phyloP scores from a whole-genome alignment of 2,113 vertebrate genomes.

The Oplegnathus fasciatus region DNA sequence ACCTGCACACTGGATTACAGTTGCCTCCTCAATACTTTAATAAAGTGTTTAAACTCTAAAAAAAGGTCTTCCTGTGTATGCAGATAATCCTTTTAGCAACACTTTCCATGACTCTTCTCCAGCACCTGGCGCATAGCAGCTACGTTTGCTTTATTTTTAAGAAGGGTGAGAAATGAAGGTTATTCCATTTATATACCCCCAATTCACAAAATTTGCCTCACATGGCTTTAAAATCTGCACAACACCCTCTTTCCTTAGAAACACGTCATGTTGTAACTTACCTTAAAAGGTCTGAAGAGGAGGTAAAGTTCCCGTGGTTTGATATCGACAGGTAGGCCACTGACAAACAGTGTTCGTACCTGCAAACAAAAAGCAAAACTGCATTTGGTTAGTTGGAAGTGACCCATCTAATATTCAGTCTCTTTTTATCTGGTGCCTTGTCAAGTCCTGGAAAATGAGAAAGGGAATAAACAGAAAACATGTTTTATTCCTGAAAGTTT shows the following conservation, averaged over 20 bases:
- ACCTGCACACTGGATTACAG: background rate
- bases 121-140: constrained; percentile 2
- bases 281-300: constrained; percentile 98
- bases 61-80: constrained; percentile 6
- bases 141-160: constrained; percentile 9
- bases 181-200: background rate
- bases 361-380: constrained; percentile 41
- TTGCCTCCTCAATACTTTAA: background rate
- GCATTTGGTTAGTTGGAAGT: background rate
- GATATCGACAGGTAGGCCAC: constrained; percentile 96
- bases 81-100: constrained; percentile 22
- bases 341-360: constrained; percentile 95
- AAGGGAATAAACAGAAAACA: background rate
- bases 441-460: constrained; percentile 8
- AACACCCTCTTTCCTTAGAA: background rate
- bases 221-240: background rate
- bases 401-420: background rate
- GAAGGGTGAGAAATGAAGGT: background rate
- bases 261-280: constrained; percentile 64
- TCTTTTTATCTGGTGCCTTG: background rate
- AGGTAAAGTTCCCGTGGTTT: constrained; percentile 98
- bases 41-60: background rate
- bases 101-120: background rate
- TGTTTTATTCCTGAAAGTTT: background rate
- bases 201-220: background rate